phyloP scores from a whole-genome alignment of 2,797 vertebrate species.

The Halcyon badia region DNA sequence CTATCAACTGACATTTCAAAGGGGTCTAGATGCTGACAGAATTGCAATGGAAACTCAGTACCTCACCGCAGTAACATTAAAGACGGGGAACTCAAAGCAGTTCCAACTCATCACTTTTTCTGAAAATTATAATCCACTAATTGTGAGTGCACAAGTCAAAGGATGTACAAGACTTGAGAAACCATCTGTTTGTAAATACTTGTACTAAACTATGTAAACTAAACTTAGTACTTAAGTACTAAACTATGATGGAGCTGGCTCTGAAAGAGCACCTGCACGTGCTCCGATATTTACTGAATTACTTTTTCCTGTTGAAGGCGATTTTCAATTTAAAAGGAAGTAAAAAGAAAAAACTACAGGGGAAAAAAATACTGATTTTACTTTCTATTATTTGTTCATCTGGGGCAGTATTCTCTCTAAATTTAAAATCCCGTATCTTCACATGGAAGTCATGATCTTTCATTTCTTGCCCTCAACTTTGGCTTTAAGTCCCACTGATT shows the following conservation, averaged over 20 bases:
- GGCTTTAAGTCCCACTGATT: neutral
- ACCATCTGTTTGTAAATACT: neutral
- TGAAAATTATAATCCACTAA: neutral
- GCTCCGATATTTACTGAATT: neutral
- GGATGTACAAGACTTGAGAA: neutral
- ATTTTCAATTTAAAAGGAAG: neutral
- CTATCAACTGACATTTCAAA: neutral
- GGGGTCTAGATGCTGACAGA: neutral
- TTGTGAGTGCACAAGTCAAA: neutral
- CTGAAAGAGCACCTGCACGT: accelerated
- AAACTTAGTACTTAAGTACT: too few relatives aligned
- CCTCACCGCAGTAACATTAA: neutral
- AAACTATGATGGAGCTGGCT: neutral
- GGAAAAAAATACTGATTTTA: neutral
- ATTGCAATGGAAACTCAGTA: neutral
- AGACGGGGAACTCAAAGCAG: neutral
- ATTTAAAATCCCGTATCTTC: neutral
- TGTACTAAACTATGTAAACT: too few relatives aligned
- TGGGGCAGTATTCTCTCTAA: neutral
- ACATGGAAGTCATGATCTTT: neutral
- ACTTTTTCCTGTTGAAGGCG: neutral
- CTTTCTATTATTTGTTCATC: neutral
- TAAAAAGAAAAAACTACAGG: neutral
- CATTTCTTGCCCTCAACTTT: neutral
- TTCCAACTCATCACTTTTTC: neutral